Evolutionary conservation across 2,113 vertebrate genomes (phyloP).

Genomic region (Myiagra hebetior): DNA sequence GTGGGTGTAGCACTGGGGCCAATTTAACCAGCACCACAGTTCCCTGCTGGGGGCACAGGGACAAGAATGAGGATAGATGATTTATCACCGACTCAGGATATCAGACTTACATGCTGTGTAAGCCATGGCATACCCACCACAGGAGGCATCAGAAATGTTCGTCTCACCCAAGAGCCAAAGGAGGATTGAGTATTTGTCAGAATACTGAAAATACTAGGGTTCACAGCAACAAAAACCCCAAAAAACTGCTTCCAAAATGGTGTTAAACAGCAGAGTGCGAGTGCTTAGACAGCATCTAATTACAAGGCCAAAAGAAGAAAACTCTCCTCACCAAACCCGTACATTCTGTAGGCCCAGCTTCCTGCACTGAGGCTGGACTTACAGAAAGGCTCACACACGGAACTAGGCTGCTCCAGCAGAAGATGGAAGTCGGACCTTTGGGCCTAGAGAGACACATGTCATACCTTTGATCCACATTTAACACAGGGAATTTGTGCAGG

Average conservation of each 20-base stretch:
- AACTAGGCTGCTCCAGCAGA: neutral
- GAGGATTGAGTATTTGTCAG: neutral
- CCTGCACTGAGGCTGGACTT: neutral
- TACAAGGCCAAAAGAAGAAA: neutral
- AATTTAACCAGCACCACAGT: neutral
- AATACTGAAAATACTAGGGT: neutral
- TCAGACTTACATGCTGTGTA: accelerated
- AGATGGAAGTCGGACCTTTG: neutral
- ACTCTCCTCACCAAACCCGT: neutral
- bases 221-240: neutral
- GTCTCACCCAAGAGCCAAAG: neutral
- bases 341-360: neutral
- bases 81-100: neutral
- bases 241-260: neutral
- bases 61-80: neutral
- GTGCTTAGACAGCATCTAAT: neutral
- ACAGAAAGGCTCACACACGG: neutral
- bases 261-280: neutral
- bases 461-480: neutral
- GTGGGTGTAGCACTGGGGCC: neutral
- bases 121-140: neutral
- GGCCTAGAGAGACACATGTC: neutral
- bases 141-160: neutral
- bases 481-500: neutral
- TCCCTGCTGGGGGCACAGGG: neutral